Evolutionary conservation across 2,888 invertebrate genomes (phyloP), one percentile per base, ranked within the genome.

Genomic region (Rotaria sp.): DNA sequence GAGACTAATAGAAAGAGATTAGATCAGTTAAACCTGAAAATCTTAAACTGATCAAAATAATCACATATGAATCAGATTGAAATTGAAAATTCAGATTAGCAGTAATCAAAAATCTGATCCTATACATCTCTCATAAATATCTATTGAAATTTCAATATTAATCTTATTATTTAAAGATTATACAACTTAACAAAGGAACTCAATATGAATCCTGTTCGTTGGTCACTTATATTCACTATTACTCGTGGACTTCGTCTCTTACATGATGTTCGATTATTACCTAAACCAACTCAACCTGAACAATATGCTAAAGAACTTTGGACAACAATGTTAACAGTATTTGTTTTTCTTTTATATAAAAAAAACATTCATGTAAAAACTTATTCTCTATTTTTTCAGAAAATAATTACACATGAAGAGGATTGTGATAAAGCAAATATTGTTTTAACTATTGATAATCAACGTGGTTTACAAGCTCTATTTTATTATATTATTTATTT

Each of bases 401-500:
- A 80, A 45, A 80, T 80, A 45, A 80, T 80, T 13, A 80, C 13
- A 24, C 45, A 80, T n/a, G 80, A n/a, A 10, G 45, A 80, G 21
- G 45, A 80, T 13, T 45, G 13, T 13, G 26, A 80, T 45, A 45
- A n/a, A 45, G 45, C 80, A 26, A 80, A 80, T n/a, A n/a, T 80
- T 26, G 45, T 45, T n/a, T 24, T 80, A 26, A 45, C 41, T 26
- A 24, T 80, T 80, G 80, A 80, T 45, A 45, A 3, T 10, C 80
- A 80, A 80, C 41, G 45, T 45, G 80, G 45, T n/a, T 45, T 80
- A 45, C 80, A 80, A 45, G 45, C 80, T 26, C n/a, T 80, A 45
- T 80, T 80, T 15, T 45, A 80, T 45, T 80, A 80, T n/a, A 80
- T 80, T 13, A 80, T 80, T 35, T 80, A 80, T 80, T 45, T 80